Percentiles rank a stretch among this genome's conserved stretches.
These are phyloP conservation scores for Volucella bombylans DNA, from an alignment of 2,888 invertebrate species.

Conservation along the genomic window DNA sequence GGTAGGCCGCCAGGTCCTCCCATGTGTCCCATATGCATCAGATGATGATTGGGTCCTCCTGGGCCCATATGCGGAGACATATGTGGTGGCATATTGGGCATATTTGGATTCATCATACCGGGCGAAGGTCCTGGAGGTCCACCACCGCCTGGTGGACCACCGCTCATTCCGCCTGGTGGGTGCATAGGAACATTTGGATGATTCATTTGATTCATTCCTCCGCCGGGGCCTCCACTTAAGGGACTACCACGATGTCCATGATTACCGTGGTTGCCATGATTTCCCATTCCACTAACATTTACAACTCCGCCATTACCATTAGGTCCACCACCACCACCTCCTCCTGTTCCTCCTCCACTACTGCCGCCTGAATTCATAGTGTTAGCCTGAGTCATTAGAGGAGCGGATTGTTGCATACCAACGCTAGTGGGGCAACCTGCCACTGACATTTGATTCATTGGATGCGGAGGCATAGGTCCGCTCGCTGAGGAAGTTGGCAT, in stretches of 20 bases:
- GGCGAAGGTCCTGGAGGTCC: constrained; percentile 75
- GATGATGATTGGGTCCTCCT: constrained; percentile 71
- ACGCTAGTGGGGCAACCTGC: constrained; percentile 63
- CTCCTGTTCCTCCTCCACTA: constrained; percentile 74
- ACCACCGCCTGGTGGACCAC: constrained; percentile 80
- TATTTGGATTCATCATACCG: constrained; percentile 79
- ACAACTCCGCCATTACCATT: constrained; percentile 75
- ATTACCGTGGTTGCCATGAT: constrained; percentile 75
- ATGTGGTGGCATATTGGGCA: constrained; percentile 71
- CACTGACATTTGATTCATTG: constrained; percentile 76
- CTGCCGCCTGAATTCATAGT: constrained; percentile 78
- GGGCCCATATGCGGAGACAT: constrained; percentile 77
- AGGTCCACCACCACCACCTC: constrained; percentile 49
- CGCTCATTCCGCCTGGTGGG: constrained; percentile 80
- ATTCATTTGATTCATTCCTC: constrained; percentile 80
- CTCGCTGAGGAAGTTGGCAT: constrained; percentile 82
- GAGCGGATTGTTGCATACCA: constrained; percentile 67
- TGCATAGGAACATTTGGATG: constrained; percentile 83
- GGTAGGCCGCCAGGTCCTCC: constrained; percentile 85
- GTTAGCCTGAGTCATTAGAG: constrained; percentile 73
- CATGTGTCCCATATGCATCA: constrained; percentile 78
- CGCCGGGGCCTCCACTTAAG: constrained; percentile 74
- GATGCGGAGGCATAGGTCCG: constrained; percentile 83
- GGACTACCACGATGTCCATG: constrained; percentile 75
- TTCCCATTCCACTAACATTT: constrained; percentile 75